Evolutionary conservation across 2,888 invertebrate species (phyloP), one percentile per base, ranked within the genome.

Genomic region (Drosophila pseudotakahashii): DNA sequence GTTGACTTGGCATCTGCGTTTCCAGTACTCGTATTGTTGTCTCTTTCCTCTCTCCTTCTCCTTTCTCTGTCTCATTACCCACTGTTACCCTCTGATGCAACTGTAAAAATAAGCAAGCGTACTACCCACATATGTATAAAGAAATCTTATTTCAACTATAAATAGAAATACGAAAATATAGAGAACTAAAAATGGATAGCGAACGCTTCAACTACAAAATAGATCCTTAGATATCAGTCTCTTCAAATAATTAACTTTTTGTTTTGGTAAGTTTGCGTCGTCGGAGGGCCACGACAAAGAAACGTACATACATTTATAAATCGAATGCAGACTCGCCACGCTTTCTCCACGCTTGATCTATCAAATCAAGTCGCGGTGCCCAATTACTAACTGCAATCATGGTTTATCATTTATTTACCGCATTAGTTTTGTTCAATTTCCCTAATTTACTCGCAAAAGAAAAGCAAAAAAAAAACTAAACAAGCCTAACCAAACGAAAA

Each of bases 261-360:
- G 50, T 77, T 78, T 88, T 88, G 86, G 88, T 86, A 83, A 88
- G 80, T 82, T 82, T 70, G 71, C 71, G 79, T 73, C 62, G 70
- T 78, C 67, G 51, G 19, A 44, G 67, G 52, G 54, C 19, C 39
- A 30, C 48, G 45, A 54, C 57, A 37, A 69, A 41, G 44, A 54
- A n/a, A 42, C 16, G 19, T 16, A 42, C 19, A 42, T 11, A 34
- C 34, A 41, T 42, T 13, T 42, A 19, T 42, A 77, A 77, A 47
- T 58, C 32, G 39, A 66, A 53, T 45, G 14, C 23, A 45, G 51
- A 58, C 70, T 69, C 68, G 44, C 58, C 50, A 58, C 51, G 58
- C 69, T 59, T 69, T 14, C 52, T 14, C 60, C 36, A 42, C 61
- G 61, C 64, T 52, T 26, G 57, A 55, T 51, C 44, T 26, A 11